Base-by-base conservation (phyloP, 1,140 invertebrate species). In the Drosophila lowei region DNA sequence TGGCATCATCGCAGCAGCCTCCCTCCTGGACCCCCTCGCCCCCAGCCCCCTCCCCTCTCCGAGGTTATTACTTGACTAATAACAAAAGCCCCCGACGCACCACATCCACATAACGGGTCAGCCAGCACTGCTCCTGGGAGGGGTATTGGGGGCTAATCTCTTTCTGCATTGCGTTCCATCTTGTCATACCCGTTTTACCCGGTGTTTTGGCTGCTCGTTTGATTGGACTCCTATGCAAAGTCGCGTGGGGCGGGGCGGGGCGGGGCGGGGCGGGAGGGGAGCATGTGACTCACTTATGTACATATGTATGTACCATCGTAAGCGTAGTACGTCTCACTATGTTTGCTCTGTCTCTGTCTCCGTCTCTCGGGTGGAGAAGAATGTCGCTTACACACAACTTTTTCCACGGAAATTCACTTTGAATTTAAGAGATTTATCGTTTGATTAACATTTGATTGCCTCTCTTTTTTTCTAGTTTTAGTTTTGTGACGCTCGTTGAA, bases 1-100 rank as follows among this genome's bases (percentile, higher is more conserved):
- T 75, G 74, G 80, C 70, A 85, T 79, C 79, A 23, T 23, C 23
- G 23, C 18, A 18, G 18, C 18, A 18, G 18, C 23, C 5, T 5
- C 4, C 23, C 4, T 5, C 23, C 21, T 23, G 2, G 21, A n/a
- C 21, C 23, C 4, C 23, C 23, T 6, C n/a, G n/a, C n/a, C n/a
- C 21, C 21, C 21, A 23, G 74, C 65, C 44, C 67, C 38, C 58
- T 62, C 48, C 66, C 18, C 44, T 30, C 43, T 21, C 47, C 44
- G 34, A 44, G 18, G 11, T 68, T 49, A 34, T 56, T 56, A 57
- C 44, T 64, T 68, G 56, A 68, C 50, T 68, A 68, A 68, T 68
- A 68, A 56, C 65, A 30, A 67, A 68, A 34, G 11, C 50, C 44
- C 18, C 34, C 11, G 7, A 38, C 34, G 34, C 34, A 38, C 34